phyloP scores from a whole-genome alignment of 2,113 vertebrate genomes.

The Tor tambroides region DNA sequence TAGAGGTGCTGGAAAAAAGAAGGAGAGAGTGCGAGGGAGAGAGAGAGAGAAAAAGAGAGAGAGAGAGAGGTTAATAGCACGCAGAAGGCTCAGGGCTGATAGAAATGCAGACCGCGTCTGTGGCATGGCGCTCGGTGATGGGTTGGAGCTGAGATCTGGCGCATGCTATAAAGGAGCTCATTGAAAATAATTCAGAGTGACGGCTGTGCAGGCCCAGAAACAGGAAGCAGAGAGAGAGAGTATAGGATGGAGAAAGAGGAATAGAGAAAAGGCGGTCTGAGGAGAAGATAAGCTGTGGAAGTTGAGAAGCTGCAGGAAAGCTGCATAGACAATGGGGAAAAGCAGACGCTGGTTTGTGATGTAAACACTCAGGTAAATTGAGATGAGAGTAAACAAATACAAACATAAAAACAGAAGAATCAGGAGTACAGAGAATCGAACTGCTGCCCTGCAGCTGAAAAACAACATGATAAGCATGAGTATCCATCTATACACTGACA shows the following conservation, averaged over 20 bases:
- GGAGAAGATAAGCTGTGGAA: conserved; percentile 66
- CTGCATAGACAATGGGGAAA: conserved; percentile 56
- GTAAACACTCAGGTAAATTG: conserved; percentile 34
- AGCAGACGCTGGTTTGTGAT: conserved; percentile 13
- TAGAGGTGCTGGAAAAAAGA: conserved; percentile 46
- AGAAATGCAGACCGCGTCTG: conserved; percentile 84
- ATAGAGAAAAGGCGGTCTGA: conserved; percentile 61
- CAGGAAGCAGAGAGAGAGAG: conserved; percentile 56
- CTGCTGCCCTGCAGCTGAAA: not conserved
- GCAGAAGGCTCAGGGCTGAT: conserved; percentile 84
- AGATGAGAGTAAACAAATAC: conserved; percentile 39
- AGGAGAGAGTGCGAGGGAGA: conserved; percentile 6
- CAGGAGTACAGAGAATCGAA: not conserved
- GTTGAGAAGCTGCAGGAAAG: conserved; percentile 60
- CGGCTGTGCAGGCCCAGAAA: conserved; percentile 83
- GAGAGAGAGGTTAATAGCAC: conserved; percentile 90
- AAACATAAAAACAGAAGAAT: conserved; percentile 7
- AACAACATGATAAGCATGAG: not conserved
- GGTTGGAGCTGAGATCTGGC: conserved; percentile 92
- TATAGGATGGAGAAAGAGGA: conserved; percentile 28
- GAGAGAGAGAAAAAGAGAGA: conserved; percentile 61
- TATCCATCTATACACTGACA: not conserved
- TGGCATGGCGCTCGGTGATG: conserved; percentile 85
- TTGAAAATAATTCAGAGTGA: conserved; percentile 97
- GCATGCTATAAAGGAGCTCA: conserved; percentile 90